phyloP scores from a whole-genome alignment of 2,797 vertebrate species.

The Alauda arvensis region DNA sequence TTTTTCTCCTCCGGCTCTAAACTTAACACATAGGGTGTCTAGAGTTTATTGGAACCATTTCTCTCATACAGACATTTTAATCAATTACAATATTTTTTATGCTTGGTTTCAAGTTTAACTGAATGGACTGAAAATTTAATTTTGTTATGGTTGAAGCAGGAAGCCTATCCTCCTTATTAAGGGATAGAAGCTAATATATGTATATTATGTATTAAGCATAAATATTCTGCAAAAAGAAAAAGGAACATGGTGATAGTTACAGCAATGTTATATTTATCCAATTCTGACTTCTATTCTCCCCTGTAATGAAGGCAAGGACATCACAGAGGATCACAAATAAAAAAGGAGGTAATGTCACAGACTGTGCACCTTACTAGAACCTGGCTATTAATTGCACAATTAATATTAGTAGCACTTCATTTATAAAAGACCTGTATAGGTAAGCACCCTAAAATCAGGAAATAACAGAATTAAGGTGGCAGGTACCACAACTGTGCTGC shows the following conservation, averaged over 20 bases:
- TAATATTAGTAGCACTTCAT: background rate
- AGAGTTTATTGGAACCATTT: background rate
- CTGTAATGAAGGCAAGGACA: background rate
- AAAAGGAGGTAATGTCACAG: background rate
- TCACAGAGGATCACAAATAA: background rate
- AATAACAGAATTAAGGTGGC: background rate
- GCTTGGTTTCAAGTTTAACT: background rate
- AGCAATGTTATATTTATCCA: background rate
- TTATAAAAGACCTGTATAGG: background rate
- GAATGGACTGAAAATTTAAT: background rate
- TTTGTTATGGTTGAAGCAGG: background rate
- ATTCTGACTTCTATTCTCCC: background rate
- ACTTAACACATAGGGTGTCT: background rate
- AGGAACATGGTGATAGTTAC: background rate
- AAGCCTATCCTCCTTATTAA: background rate
- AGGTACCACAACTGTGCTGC: background rate
- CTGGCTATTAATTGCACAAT: background rate
- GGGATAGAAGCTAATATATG: background rate
- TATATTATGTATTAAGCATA: background rate
- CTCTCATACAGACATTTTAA: background rate
- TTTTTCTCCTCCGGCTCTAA: background rate
- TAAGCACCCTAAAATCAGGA: background rate
- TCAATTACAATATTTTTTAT: background rate
- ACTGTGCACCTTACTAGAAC: background rate
- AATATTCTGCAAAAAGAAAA: background rate